phyloP scores from a whole-genome alignment of 2,797 vertebrate genomes.

The Gymnothorax reevesii region DNA sequence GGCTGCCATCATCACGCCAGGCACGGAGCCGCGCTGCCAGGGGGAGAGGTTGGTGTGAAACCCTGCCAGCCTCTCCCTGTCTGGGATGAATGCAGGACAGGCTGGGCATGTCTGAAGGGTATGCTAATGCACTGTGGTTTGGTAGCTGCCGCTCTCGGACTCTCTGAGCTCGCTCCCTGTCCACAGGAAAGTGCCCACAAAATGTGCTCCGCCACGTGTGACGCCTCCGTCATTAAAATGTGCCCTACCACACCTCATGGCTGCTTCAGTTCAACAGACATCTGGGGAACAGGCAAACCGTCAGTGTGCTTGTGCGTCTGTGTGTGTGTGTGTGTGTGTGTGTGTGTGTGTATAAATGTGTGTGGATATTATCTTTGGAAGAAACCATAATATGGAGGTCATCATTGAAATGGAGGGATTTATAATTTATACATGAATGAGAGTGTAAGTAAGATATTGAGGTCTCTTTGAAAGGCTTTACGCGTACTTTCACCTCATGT shows the following conservation, averaged over 20 bases:
- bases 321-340: slow-evolving; percentile 10
- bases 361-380: too few species aligned
- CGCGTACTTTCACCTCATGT: too few species aligned
- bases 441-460: too few species aligned
- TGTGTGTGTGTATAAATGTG: neutral
- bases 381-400: too few species aligned
- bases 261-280: neutral
- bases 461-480: too few species aligned
- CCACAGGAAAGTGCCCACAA: slow-evolving; percentile 57
- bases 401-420: too few species aligned
- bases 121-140: slow-evolving; percentile 52
- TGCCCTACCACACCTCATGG: neutral
- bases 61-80: neutral
- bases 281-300: neutral
- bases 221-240: too few species aligned
- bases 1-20: too few species aligned
- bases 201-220: neutral
- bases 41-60: neutral
- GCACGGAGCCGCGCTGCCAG: neutral
- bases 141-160: slow-evolving; percentile 23
- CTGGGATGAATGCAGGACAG: neutral
- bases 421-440: too few species aligned
- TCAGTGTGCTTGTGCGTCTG: slow-evolving; percentile 8
- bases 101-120: slow-evolving; percentile 44
- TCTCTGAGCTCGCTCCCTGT: slow-evolving; percentile 41